phyloP scores from a whole-genome alignment of 2,797 vertebrate genomes.

The Ctenopoma multispine region DNA sequence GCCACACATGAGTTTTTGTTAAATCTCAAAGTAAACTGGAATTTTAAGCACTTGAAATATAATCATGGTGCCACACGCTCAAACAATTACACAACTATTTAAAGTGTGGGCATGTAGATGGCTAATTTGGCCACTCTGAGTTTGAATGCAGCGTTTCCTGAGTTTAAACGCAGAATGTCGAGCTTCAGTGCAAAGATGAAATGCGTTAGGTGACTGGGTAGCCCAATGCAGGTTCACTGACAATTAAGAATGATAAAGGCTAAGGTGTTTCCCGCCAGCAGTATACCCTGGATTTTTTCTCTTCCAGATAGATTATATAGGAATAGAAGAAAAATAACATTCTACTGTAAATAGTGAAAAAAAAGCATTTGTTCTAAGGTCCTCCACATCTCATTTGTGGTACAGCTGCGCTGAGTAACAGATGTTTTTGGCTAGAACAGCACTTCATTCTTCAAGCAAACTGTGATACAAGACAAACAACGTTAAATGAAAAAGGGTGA shows the following conservation, averaged over 20 bases:
- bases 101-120: slow-evolving; percentile 57
- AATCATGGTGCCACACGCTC: slow-evolving; percentile 60
- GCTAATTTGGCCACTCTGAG: slow-evolving; percentile 69
- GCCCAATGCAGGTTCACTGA: slow-evolving; percentile 64
- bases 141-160: slow-evolving; percentile 67
- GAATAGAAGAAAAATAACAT: neutral
- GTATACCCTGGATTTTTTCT: neutral
- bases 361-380: slow-evolving; percentile 30
- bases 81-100: slow-evolving; percentile 77
- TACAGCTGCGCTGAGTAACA: slow-evolving; percentile 38
- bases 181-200: slow-evolving; percentile 70
- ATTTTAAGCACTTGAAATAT: slow-evolving; percentile 56
- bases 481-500: slow-evolving; percentile 62
- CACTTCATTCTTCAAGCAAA: slow-evolving; percentile 58
- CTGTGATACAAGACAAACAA: slow-evolving; percentile 73
- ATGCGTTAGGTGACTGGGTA: slow-evolving; percentile 53
- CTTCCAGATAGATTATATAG: neutral
- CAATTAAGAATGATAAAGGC: slow-evolving; percentile 68
- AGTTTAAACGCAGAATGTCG: slow-evolving; percentile 64
- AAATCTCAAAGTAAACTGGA: slow-evolving; percentile 29
- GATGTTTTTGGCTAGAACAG: slow-evolving; percentile 56
- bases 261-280: slow-evolving; percentile 58
- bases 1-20: slow-evolving; percentile 9
- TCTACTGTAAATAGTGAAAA: slow-evolving; percentile 18
- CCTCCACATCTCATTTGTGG: slow-evolving; percentile 17